These are phyloP conservation scores for Drosophila ironensis DNA, from an alignment of 1,140 invertebrate genomes.

Conservation along the genomic window DNA sequence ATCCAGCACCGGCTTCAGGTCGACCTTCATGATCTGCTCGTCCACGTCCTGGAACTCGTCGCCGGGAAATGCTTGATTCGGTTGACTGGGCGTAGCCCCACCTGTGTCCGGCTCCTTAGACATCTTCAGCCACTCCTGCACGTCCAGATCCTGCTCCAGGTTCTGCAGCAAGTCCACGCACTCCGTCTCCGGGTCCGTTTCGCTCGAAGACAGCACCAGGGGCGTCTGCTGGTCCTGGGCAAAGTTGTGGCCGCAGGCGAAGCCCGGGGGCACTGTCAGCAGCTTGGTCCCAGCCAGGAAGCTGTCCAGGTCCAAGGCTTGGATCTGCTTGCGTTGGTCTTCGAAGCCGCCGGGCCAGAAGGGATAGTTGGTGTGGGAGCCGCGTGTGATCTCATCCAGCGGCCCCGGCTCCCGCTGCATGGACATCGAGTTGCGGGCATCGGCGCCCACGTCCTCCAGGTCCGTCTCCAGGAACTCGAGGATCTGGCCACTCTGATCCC, in stretches of 20 bases:
- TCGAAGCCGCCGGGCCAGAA: slow-evolving; percentile 92
- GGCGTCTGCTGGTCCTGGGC: no score
- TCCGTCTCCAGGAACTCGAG: slow-evolving; percentile 87
- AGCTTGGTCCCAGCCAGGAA: slow-evolving; percentile 84
- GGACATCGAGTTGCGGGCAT: slow-evolving; percentile 89
- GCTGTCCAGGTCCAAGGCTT: slow-evolving; percentile 50
- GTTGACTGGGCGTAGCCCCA: no score
- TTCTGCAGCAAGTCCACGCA: slow-evolving; percentile 67
- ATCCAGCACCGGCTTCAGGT: slow-evolving; percentile 83
- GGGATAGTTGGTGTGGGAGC: slow-evolving; percentile 88
- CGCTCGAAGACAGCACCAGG: no score
- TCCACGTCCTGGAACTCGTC: slow-evolving; percentile 69
- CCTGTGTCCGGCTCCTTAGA: slow-evolving; percentile 1
- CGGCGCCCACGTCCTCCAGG: slow-evolving; percentile 85
- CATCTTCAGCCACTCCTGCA: slow-evolving; percentile 71
- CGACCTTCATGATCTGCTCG: slow-evolving; percentile 72
- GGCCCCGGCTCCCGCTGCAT: slow-evolving; percentile 86
- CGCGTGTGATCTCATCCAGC: slow-evolving; percentile 84
- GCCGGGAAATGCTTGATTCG: not conserved
- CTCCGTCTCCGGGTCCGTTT: no score
- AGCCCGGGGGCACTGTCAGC: slow-evolving; percentile 86
- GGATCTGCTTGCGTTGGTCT: slow-evolving; percentile 82
- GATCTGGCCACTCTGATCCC: slow-evolving; percentile 89
- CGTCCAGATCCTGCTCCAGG: slow-evolving; percentile 71
- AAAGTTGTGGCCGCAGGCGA: slow-evolving; percentile 84